Evolutionary conservation across 2,113 vertebrate genomes (phyloP), one percentile per base, ranked within the genome.

Genomic region (Syngnathus scovelli): DNA sequence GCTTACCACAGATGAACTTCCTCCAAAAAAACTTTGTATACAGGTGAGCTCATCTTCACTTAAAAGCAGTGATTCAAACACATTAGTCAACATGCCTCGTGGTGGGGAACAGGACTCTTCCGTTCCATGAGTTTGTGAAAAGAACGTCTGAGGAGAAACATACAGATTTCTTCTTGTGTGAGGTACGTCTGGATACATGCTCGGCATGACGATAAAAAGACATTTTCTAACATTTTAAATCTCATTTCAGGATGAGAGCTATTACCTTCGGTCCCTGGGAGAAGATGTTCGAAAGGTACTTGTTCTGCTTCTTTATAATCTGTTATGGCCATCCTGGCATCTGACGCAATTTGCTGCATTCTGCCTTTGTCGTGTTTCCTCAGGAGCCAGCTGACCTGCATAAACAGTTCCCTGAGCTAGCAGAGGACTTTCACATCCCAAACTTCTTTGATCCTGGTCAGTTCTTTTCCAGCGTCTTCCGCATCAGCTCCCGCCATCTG

Each of bases 401-500:
- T 67, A 96, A 93, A 73, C 96, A 99, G 83, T 98, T 99, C 83
- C 95, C 95, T 54, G 16, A 80, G 67, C 78, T 99, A 89, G 93
- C 94, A 16, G 78, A 89, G 74, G 96, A 99, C 70, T 93, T 99
- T 74, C 83, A 86, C 7, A 87, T 94, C 67, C 95, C 95, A 48
- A 79, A 87, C 19, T 96, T 95, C 89, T 99, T 98, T 87, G 90
- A 90, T 67, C 90, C 93, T 0, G 89, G 95, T 1, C 92, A 93
- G 70, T 96, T 98, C 72, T 99, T 98, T 85, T 99, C 97, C 76
- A 96, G 94, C 0, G 94, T 99, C 10, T 97, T 99, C 82, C 94
- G 97, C 16, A 96, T 99, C 87, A 98, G 96, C 82, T 99, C 97
- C 61, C 85, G 91, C 52, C 94, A 95, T 21, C 88, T 99, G 61